Conservation (phyloP, 2,113 vertebrate species). For the Probosciger aterrimus region DNA sequence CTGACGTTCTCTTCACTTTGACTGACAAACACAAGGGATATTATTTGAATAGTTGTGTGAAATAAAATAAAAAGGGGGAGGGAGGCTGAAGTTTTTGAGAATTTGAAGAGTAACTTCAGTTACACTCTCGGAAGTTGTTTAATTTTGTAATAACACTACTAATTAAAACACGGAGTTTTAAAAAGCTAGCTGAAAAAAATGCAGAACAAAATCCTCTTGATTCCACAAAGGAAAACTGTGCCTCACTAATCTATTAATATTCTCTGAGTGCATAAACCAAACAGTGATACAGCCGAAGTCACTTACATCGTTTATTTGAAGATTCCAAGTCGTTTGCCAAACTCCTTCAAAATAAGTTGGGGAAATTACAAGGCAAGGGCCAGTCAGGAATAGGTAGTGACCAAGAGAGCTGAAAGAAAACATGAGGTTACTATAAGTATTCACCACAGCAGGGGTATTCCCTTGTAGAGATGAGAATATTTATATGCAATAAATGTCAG, state of each 20-base stretch:
- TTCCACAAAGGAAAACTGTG: not conserved
- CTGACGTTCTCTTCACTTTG: not conserved
- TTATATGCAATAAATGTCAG: not conserved
- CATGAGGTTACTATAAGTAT: accelerated
- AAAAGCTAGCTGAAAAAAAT: not conserved
- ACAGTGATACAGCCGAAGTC: not conserved
- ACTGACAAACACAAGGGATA: constrained; percentile 1
- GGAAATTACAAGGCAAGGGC: not conserved
- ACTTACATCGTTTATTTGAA: not conserved
- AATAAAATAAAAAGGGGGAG: not conserved
- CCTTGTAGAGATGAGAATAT: not conserved
- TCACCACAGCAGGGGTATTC: not conserved
- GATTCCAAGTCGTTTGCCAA: constrained; percentile 1
- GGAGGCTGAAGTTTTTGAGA: not conserved
- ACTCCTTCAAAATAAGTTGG: not conserved
- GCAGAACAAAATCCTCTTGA: not conserved
- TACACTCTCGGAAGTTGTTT: not conserved
- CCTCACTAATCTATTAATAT: not conserved
- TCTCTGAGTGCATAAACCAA: not conserved
- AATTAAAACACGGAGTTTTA: not conserved
- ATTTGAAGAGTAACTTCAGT: not conserved
- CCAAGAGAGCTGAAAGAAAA: not conserved
- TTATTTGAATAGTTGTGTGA: not conserved
- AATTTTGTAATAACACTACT: not conserved
- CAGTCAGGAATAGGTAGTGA: not conserved